Base-by-base conservation (phyloP, 2,888 invertebrate genomes). In the Diarsia mendica region DNA sequence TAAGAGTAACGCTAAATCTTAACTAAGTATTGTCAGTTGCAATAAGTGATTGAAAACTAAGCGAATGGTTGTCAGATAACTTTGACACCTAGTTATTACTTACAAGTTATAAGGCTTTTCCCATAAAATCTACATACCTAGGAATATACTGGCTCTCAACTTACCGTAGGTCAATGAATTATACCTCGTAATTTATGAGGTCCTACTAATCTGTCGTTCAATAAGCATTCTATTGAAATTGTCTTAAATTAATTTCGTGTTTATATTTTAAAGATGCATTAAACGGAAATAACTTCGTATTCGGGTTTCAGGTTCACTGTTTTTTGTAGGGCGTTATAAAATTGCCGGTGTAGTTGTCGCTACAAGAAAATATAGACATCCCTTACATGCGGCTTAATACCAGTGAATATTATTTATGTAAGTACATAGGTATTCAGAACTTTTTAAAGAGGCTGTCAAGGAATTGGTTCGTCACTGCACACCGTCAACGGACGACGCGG, bases 401-500 rank as follows among this genome's bases (percentile, higher is more conserved):
- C n/a, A 28, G 28, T 28, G 28, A 28, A 28, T 28, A 58, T 13
- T 28, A 18, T 77, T 28, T 48, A n/a, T 5, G 9, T 66, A 55
- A 23, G 20, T 61, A 28, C 28, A 28, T 39, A 39, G 4, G 39
- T 39, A 39, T 39, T 39, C 39, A 39, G 39, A 39, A 39, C 13
- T 28, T 55, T 55, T 79, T 33, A 49, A 58, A 33, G 61, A 71
- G 20, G 18, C 33, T 71, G 18, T 72, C 28, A 61, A 68, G 33
- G 55, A 75, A 71, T 79, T 44, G 61, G 71, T 84, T 48, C 53
- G 71, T 69, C 75, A 72, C 61, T 69, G 9, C 58, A 69, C 48
- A 70, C 33, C 51, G 53, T 39, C 49, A 39, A 69, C 58, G 44
- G 1, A 63, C 44, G n/a, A 44, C 63, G 63, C 63, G 44, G 63